Evolutionary conservation across 2,797 vertebrate species (phyloP).

Genomic region (Acanthurus leucopareius): DNA sequence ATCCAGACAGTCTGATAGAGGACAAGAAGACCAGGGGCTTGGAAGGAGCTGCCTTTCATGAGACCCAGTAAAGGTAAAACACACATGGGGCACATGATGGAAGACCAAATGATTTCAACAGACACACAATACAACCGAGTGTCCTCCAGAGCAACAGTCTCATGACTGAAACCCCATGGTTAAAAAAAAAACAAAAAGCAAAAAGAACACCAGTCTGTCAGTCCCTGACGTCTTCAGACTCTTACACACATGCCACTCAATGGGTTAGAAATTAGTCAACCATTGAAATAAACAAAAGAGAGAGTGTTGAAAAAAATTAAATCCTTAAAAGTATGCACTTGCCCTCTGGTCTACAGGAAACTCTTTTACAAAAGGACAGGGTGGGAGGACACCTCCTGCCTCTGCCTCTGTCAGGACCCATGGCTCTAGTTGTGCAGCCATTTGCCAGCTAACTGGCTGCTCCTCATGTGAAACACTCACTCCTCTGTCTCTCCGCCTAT

Average conservation of each 20-base stretch:
- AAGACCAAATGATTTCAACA: neutral
- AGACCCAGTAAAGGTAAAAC: constrained; percentile 3
- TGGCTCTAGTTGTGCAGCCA: constrained; percentile 21
- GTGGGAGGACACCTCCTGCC: neutral
- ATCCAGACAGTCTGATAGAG: constrained; percentile 50
- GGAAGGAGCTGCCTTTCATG: constrained; percentile 20
- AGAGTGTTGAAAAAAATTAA: neutral
- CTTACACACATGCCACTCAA: neutral
- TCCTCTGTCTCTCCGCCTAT: constrained; percentile 1
- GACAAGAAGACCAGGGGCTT: constrained; percentile 6
- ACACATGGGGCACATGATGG: constrained; percentile 35
- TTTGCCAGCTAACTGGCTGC: constrained; percentile 11
- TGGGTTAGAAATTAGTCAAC: constrained; percentile 3
- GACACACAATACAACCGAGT: neutral
- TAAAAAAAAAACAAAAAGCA: too few species aligned
- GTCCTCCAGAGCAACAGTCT: constrained; percentile 17
- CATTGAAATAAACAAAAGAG: neutral
- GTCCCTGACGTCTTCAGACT: neutral
- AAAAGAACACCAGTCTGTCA: too few species aligned
- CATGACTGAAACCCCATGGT: constrained; percentile 35
- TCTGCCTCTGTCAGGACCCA: constrained; percentile 9
- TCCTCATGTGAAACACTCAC: constrained; percentile 6
- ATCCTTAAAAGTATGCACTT: neutral
- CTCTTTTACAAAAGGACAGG: neutral
- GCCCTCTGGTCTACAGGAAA: neutral